Base-by-base conservation (phyloP, 2,797 vertebrate species). In the Threskiornis aethiopicus region DNA sequence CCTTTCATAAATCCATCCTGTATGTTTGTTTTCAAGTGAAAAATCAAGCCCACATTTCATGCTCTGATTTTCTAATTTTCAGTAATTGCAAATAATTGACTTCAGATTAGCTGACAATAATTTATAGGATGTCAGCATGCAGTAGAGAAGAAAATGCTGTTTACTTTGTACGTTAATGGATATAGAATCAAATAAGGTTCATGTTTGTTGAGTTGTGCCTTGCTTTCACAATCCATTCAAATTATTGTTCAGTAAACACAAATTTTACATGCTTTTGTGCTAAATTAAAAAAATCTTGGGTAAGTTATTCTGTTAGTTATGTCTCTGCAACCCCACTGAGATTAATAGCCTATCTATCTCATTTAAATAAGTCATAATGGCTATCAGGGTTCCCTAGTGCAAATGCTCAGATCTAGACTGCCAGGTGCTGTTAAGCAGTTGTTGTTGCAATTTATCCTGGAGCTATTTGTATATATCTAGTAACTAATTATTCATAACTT, bases 21-120 rank as follows among this genome's bases (percentile, higher is more conserved):
- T 52, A 24, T 44, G 6, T 65, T 90, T 87, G 11, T 16, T 87
- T 92, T 55, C 35, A 91, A 89, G 14, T 28, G 31, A 94, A 93
- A 91, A 86, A 37, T 77, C 47, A 73, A 5, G 2, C 35, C 61
- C 22, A 49, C 26, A 29, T 83, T 87, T 93, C 24, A 37, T 69
- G 51, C 57, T 85, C 33, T 80, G 62, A 42, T 87, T 79, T 96
- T 70, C 52, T 75, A 52, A 80, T 83, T 92, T 95, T 71, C 55
- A 69, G 61, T 83, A 91, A 94, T 87, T 92, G 67, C 44, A 78
- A 93, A 85, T 75, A 90, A 90, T 79, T 91, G 44, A 91, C 77
- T 93, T 89, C 41, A 81, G n/a, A 85, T 78, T 90, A 92, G 21
- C 42, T 90, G 77, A 85, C 57, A 88, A 83, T 87, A 85, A 90